phyloP scores from a whole-genome alignment of 2,113 vertebrate genomes.

The Piprites chloris region DNA sequence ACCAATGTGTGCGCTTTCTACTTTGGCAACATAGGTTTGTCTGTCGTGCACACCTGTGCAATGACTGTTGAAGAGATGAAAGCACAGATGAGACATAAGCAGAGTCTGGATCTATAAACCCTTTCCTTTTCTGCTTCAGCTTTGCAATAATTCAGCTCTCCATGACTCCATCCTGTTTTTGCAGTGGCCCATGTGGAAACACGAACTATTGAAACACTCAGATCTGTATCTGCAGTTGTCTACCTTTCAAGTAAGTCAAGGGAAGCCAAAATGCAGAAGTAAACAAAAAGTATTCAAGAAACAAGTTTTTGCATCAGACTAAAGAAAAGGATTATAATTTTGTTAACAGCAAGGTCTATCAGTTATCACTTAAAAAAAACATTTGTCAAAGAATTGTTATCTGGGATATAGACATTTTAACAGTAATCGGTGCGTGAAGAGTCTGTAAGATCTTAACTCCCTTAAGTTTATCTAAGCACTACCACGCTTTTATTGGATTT shows the following conservation, averaged over 20 bases:
- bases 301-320: not conserved
- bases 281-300: not conserved
- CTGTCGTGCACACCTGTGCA: not conserved
- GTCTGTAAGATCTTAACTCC: not conserved
- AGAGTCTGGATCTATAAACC: not conserved
- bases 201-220: not conserved
- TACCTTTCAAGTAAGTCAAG: not conserved
- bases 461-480: not conserved
- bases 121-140: not conserved
- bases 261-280: not conserved
- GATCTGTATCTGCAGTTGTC: not conserved
- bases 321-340: constrained; percentile 18
- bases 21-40: not conserved
- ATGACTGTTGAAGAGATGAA: not conserved
- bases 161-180: not conserved
- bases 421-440: not conserved
- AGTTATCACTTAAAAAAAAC: not conserved
- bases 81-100: not conserved
- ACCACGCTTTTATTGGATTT: not conserved
- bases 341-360: constrained; percentile 9
- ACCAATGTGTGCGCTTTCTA: not conserved
- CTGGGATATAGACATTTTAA: not conserved
- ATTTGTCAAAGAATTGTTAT: constrained; percentile 15
- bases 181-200: not conserved
- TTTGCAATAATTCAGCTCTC: not conserved